Evolutionary conservation across 2,113 vertebrate species (phyloP).

Genomic region (Oreotrochilus melanogaster): DNA sequence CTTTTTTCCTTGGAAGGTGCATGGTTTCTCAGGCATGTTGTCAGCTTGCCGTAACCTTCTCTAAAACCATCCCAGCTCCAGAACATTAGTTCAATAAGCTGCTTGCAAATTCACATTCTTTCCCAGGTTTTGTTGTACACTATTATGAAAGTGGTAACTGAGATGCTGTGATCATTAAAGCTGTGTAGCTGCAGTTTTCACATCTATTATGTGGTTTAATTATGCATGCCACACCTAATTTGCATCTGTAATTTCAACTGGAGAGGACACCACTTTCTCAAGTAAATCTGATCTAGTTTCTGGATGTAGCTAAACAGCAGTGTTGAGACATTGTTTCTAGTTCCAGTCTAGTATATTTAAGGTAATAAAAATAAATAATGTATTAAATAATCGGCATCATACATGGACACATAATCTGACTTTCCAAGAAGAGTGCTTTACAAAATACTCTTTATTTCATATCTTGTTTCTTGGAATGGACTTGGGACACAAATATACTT

Average conservation of each 20-base stretch:
- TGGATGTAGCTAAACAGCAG: not conserved
- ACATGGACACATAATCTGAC: not conserved
- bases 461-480: not conserved
- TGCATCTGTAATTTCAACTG: not conserved
- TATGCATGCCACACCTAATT: not conserved
- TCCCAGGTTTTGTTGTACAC: not conserved
- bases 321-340: fast-evolving
- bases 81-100: not conserved
- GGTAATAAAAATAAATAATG: too few relatives aligned
- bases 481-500: not conserved
- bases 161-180: not conserved
- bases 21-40: too few relatives aligned
- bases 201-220: not conserved
- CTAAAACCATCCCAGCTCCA: not conserved
- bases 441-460: not conserved
- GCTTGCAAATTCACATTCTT: not conserved
- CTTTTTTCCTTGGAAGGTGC: too few relatives aligned
- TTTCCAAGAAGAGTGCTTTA: not conserved
- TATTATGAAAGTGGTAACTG: not conserved
- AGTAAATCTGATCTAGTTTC: not conserved
- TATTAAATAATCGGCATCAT: not conserved
- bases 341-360: not conserved
- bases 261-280: not conserved
- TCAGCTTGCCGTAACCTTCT: not conserved
- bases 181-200: not conserved